Conservation (phyloP, 2,113 vertebrate species). For the Addax nasomaculatus region DNA sequence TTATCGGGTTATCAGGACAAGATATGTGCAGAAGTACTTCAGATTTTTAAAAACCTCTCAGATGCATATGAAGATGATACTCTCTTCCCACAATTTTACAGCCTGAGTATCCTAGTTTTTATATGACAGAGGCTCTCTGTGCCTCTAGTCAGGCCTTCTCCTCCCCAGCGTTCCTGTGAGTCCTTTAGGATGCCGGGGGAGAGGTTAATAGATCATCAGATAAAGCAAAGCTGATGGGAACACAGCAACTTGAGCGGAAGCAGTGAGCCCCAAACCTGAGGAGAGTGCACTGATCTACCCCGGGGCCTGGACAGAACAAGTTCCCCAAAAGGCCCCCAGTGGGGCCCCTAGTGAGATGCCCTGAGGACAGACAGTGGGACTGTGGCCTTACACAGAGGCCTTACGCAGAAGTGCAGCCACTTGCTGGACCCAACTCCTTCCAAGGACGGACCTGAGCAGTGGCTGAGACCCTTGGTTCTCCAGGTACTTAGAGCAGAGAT, state of each 20-base stretch:
- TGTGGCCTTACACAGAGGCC: no score
- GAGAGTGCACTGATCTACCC: neutral
- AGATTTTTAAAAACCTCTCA: neutral
- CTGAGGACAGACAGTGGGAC: no score
- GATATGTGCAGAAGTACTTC: neutral
- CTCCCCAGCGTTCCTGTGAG: neutral
- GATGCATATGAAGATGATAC: neutral
- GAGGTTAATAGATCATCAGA: neutral
- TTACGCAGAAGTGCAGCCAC: neutral
- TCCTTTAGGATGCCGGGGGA: neutral
- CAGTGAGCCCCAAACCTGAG: neutral
- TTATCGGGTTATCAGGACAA: neutral
- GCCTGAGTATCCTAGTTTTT: neutral
- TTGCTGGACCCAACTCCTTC: neutral
- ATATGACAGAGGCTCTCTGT: neutral
- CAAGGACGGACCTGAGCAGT: neutral
- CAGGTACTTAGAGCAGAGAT: neutral
- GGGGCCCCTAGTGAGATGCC: neutral
- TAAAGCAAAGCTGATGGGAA: neutral
- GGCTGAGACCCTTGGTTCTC: neutral
- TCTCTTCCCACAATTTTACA: neutral
- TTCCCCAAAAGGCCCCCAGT: accelerated
- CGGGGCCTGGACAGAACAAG: accelerated
- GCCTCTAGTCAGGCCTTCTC: neutral
- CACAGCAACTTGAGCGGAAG: accelerated